Conservation (phyloP, 2,888 invertebrate species). For the Alloscopus bannaensis region DNA sequence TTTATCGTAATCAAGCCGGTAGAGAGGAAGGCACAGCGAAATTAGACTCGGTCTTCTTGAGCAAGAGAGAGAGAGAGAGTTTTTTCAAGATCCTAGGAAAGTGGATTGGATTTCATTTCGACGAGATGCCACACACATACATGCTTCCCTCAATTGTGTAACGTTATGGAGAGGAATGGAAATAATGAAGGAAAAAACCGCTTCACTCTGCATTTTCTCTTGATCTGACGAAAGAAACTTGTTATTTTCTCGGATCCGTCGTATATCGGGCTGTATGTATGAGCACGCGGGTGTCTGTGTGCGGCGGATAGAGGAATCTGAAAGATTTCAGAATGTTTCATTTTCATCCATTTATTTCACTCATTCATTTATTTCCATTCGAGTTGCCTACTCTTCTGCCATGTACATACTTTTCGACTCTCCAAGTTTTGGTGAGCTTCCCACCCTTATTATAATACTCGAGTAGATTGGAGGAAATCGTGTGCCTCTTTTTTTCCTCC, state of each 20-base stretch:
- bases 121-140: slow-evolving; percentile 15
- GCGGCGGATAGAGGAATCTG: slow-evolving; percentile 15
- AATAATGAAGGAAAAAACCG: slow-evolving; percentile 42
- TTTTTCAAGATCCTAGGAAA: too few relatives aligned
- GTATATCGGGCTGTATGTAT: too few relatives aligned
- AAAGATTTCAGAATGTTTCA: slow-evolving; percentile 47
- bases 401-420: neutral
- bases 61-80: too few relatives aligned
- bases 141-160: neutral
- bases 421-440: too few relatives aligned
- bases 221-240: slow-evolving; percentile 47
- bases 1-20: too few relatives aligned
- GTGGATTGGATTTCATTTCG: slow-evolving; percentile 40
- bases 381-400: too few relatives aligned
- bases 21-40: too few relatives aligned
- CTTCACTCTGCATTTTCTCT: slow-evolving; percentile 27
- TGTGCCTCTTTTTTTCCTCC: neutral
- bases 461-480: too few relatives aligned
- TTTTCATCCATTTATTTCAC: slow-evolving; percentile 20
- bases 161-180: neutral
- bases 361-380: slow-evolving; percentile 38
- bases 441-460: slow-evolving; percentile 42
- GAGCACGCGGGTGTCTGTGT: too few relatives aligned
- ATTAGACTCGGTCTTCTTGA: too few relatives aligned
- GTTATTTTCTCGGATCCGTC: slow-evolving; percentile 18